Base-by-base conservation (phyloP, 2,888 invertebrate genomes). In the Protonemura montana region DNA sequence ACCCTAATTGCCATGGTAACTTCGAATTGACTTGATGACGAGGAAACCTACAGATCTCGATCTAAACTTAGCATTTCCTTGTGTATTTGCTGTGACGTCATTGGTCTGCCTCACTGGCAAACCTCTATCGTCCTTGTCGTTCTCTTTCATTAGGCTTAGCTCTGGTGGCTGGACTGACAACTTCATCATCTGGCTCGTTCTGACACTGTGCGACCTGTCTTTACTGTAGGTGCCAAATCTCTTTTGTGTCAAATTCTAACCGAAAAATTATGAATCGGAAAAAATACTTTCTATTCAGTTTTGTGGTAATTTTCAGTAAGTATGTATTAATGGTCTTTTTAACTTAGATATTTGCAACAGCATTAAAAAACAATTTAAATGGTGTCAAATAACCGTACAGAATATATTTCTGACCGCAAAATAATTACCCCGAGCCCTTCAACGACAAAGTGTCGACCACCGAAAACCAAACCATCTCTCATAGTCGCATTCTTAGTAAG, bases 401-500 rank as follows among this genome's bases (percentile, higher is more conserved):
- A 35, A 35, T n/a, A n/a, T n/a, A n/a, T n/a, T n/a, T n/a, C n/a
- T n/a, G n/a, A n/a, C n/a, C n/a, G n/a, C 3, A 35, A 10, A 35
- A 35, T 35, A 35, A 35, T 6, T 6, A 35, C 10, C 35, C 35
- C 3, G 35, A 6, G 35, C 35, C 35, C 3, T 6, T 35, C 59
- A 13, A 41, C 6, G 41, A 41, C 41, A 21, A 59, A 21, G 59
- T 59, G 59, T 13, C 1, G 59, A 1, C 59, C 59, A 21, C 21
- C 59, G 13, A 10, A 5, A 41, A 41, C 13, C 41, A 7, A 21
- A 2, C 59, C 59, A 59, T 59, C 59, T 10, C 13, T 10, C 2
- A 2, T 21, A 21, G 13, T 21, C 21, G 59, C 21, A 21, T 59
- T 2, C 26, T 86, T 86, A 86, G 78, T 86, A 77, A 0, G 77